Evolutionary conservation across 35 echinoderm and acorn worm species (phyloP).

Genomic region (Antedon bifida): DNA sequence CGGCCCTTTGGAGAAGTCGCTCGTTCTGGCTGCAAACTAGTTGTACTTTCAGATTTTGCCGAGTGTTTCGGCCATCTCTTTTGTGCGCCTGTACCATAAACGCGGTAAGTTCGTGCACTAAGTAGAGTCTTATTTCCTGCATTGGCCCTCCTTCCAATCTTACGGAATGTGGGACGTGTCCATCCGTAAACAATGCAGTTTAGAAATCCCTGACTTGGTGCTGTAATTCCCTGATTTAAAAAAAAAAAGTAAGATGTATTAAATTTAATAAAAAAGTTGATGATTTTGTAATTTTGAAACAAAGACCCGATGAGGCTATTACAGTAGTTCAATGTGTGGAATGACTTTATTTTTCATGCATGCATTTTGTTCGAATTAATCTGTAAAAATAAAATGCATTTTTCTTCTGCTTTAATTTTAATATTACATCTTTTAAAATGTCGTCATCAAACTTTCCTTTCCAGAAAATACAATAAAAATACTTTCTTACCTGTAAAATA

Average conservation of each 20-base stretch:
- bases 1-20: neutral
- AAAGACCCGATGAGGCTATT: too few relatives aligned
- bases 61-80: neutral
- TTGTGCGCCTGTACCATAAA: conserved; percentile 15
- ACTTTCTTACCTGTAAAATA: conserved; percentile 29
- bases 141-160: neutral
- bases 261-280: neutral
- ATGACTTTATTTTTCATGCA: too few relatives aligned
- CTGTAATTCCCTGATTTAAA: conserved; percentile 30
- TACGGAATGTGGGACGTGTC: conserved; percentile 29
- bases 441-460: too few relatives aligned
- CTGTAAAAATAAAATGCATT: too few relatives aligned
- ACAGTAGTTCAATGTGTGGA: too few relatives aligned
- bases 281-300: too few relatives aligned
- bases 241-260: neutral
- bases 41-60: neutral
- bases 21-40: neutral
- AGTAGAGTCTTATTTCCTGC: conserved; percentile 4
- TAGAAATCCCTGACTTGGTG: conserved; percentile 40
- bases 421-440: too few relatives aligned
- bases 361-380: too few relatives aligned
- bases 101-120: conserved; percentile 6
- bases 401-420: too few relatives aligned
- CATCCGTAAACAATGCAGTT: conserved; percentile 40
- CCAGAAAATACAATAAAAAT: too few relatives aligned